These are phyloP conservation scores for Oryctes rhinoceros DNA, from an alignment of 1,140 invertebrate species.

Conservation along the genomic window DNA sequence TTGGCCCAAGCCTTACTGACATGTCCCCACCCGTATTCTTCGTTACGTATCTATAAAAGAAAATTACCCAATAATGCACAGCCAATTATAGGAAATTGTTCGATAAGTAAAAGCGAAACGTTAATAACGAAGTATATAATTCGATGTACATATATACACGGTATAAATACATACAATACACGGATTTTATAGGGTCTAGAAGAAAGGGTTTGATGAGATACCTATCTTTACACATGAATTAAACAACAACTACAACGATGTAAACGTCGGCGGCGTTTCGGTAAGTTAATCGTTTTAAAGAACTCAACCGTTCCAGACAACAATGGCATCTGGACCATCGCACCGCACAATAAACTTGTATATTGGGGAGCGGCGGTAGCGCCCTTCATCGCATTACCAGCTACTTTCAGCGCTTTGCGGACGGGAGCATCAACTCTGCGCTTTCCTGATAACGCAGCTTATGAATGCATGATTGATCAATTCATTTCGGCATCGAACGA, in stretches of 20 bases:
- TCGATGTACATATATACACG: neutral
- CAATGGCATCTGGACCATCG: constrained; percentile 1
- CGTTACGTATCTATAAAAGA: too few species aligned
- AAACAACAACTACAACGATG: neutral
- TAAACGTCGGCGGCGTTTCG: neutral
- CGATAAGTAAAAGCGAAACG: too few species aligned
- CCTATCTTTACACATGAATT: too few species aligned
- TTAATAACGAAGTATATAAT: too few species aligned
- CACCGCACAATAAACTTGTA: neutral
- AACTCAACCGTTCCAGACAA: neutral
- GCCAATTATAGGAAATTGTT: too few species aligned
- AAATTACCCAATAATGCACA: too few species aligned
- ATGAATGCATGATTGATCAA: constrained; percentile 29
- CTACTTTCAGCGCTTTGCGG: neutral
- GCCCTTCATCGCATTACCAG: neutral
- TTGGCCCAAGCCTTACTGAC: too few species aligned
- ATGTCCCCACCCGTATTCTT: too few species aligned
- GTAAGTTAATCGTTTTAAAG: constrained; percentile 4
- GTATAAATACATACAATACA: too few species aligned
- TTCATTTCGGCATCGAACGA: constrained; percentile 15
- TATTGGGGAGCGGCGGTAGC: neutral
- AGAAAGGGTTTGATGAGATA: too few species aligned
- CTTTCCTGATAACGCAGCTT: constrained; percentile 6
- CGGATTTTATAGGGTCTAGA: too few species aligned
- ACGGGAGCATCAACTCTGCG: neutral